Conservation (phyloP, 2,113 vertebrate genomes). For the Megalops atlanticus region DNA sequence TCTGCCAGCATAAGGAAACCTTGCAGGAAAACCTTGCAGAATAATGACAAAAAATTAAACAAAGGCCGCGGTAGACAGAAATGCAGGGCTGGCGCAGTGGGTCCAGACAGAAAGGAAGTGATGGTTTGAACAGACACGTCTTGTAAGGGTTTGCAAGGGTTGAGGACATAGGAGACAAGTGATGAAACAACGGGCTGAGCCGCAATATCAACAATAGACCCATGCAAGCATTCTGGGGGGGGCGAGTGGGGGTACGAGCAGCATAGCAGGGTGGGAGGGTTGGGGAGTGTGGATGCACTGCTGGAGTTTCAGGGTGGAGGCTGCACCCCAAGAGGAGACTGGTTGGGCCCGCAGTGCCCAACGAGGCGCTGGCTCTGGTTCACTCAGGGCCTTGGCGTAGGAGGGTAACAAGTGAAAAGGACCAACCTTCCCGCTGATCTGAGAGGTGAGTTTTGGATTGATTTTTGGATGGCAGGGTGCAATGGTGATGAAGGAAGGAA, state of each 20-base stretch:
- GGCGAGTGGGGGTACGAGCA: constrained; percentile 14
- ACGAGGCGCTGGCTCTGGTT: constrained; percentile 74
- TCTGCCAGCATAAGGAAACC: neutral
- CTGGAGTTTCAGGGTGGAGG: constrained; percentile 30
- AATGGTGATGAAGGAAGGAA: constrained; percentile 88
- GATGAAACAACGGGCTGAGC: neutral
- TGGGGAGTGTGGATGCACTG: constrained; percentile 23
- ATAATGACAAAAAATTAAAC: neutral
- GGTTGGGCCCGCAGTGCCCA: constrained; percentile 64
- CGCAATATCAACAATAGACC: neutral
- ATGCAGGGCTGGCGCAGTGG: neutral
- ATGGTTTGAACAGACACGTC: neutral
- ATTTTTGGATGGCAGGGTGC: constrained; percentile 85
- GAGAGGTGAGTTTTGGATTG: constrained; percentile 93
- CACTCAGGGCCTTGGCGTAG: constrained; percentile 74
- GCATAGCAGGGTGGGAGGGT: neutral
- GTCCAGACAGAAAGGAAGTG: neutral
- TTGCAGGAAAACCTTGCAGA: neutral
- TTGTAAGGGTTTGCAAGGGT: neutral
- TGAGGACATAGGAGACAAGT: neutral
- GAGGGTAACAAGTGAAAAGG: constrained; percentile 83
- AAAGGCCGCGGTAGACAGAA: neutral
- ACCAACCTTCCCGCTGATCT: constrained; percentile 99
- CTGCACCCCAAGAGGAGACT: constrained; percentile 31
- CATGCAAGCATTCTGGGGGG: constrained; percentile 59